These are phyloP conservation scores for Nomada fucata DNA, from an alignment of 2,888 invertebrate species.

Conservation along the genomic window DNA sequence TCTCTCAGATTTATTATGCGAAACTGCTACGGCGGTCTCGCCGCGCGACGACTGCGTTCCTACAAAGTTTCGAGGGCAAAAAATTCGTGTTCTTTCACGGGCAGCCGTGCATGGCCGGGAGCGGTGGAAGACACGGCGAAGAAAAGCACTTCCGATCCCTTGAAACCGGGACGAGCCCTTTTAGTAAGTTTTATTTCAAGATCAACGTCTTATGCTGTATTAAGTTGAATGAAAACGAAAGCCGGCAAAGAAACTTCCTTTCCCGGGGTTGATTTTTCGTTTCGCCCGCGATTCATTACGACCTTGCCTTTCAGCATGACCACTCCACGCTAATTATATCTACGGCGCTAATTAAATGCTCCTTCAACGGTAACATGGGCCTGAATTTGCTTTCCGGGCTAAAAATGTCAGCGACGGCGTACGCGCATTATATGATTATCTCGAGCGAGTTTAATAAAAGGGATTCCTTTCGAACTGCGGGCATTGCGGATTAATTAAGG, in stretches of 20 bases:
- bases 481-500: not conserved
- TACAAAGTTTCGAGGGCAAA: conserved; percentile 68
- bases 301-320: conserved; percentile 53
- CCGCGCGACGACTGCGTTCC: conserved; percentile 69
- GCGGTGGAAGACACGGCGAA: conserved; percentile 57
- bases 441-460: not conserved
- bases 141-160: conserved; percentile 58
- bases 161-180: conserved; percentile 60
- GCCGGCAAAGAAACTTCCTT: conserved; percentile 53
- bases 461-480: not conserved
- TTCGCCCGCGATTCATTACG: conserved; percentile 50
- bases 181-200: conserved; percentile 68
- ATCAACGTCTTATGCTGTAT: conserved; percentile 59
- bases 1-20: conserved; percentile 82
- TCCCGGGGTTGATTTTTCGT: conserved; percentile 30
- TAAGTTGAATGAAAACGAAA: conserved; percentile 62
- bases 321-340: conserved; percentile 51
- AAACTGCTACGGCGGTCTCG: conserved; percentile 65
- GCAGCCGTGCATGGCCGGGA: conserved; percentile 61
- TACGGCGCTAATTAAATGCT: conserved; percentile 50
- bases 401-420: not conserved
- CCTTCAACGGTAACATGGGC: not conserved
- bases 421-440: not conserved
- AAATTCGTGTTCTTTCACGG: conserved; percentile 71
- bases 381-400: conserved; percentile 1